These are phyloP conservation scores for Galemys pyrenaicus DNA, from an alignment of 2,113 vertebrate species.

Conservation along the genomic window DNA sequence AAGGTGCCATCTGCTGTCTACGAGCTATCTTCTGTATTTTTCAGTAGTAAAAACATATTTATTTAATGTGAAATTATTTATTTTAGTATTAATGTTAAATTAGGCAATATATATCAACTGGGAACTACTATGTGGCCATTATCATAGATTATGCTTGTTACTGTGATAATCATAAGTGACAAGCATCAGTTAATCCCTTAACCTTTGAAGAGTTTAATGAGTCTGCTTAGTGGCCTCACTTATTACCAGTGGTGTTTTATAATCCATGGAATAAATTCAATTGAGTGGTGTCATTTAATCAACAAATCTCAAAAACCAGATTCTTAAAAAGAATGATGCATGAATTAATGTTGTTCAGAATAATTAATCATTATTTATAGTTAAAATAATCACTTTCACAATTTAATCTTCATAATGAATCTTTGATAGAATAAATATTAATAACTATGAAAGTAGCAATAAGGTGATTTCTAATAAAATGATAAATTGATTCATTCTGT, in stretches of 20 bases:
- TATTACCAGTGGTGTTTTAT: background rate
- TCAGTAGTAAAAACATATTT: background rate
- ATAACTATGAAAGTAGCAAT: background rate
- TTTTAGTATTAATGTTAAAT: background rate
- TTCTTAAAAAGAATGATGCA: background rate
- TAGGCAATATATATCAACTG: background rate
- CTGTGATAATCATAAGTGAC: background rate
- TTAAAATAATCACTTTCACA: background rate
- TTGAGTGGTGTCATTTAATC: background rate
- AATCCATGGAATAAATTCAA: background rate
- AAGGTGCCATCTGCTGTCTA: background rate
- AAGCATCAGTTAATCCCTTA: background rate
- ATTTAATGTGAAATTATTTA: background rate
- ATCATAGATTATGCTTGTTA: background rate
- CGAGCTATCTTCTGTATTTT: background rate
- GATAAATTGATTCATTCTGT: background rate
- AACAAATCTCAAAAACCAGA: background rate
- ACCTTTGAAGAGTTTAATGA: background rate
- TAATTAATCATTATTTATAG: background rate
- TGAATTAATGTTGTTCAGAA: background rate
- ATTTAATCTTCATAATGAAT: background rate
- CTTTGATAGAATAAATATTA: background rate
- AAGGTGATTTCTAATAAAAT: background rate
- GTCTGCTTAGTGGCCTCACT: background rate
- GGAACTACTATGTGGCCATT: background rate